Evolutionary conservation across 2,888 invertebrate genomes (phyloP).

Genomic region (Frankliniella intonsa): DNA sequence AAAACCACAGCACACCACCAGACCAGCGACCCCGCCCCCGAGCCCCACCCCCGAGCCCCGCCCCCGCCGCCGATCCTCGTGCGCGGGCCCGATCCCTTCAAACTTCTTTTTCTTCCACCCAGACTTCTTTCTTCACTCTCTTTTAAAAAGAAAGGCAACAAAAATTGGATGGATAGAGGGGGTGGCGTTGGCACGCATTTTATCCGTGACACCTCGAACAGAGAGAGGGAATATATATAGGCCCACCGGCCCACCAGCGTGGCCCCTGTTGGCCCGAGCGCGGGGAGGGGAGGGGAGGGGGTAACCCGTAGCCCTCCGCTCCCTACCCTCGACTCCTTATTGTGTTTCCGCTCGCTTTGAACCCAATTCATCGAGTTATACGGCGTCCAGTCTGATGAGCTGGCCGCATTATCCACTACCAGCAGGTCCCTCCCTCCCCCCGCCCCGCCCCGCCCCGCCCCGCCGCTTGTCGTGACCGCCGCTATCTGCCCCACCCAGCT

Average conservation of each 20-base stretch:
- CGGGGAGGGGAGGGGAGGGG: too few relatives aligned
- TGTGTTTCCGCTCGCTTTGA: slow-evolving; percentile 24
- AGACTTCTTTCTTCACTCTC: neutral
- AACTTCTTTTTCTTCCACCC: too few relatives aligned
- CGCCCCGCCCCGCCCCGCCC: neutral
- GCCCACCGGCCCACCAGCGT: too few relatives aligned
- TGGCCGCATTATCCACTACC: neutral
- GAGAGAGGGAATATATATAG: too few relatives aligned
- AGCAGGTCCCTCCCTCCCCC: neutral
- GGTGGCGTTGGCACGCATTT: neutral
- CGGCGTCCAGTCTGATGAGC: neutral
- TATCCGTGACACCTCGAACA: neutral
- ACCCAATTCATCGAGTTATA: slow-evolving; percentile 4
- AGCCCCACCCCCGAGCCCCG: too few relatives aligned
- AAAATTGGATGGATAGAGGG: neutral
- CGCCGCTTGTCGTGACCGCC: too few relatives aligned
- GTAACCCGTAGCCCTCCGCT: neutral
- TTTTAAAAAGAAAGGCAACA: neutral
- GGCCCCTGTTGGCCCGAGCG: too few relatives aligned
- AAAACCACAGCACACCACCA: too few relatives aligned
- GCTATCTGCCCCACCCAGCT: too few relatives aligned
- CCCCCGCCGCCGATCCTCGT: too few relatives aligned
- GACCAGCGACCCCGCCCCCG: too few relatives aligned
- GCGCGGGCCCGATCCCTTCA: too few relatives aligned
- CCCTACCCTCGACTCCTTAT: neutral